phyloP scores from a whole-genome alignment of 2,113 vertebrate genomes.

The Festucalex cinctus region DNA sequence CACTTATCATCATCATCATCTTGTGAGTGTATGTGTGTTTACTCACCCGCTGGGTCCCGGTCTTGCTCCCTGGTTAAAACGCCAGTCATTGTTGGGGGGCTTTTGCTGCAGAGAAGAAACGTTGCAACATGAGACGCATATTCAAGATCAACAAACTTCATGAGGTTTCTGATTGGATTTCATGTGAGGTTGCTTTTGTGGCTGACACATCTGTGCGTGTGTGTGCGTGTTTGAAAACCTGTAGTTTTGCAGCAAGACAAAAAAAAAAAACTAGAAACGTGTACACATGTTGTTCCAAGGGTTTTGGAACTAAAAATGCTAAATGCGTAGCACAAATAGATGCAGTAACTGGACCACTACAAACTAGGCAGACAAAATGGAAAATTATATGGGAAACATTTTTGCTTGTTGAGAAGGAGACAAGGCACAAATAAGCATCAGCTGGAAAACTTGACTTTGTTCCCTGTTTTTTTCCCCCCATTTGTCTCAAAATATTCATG shows the following conservation, averaged over 20 bases:
- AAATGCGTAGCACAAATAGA: conserved; percentile 5
- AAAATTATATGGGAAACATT: neutral
- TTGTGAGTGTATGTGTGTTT: conserved; percentile 11
- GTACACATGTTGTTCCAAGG: conserved; percentile 34
- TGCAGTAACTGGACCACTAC: neutral
- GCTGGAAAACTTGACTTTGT: neutral
- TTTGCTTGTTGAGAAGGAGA: neutral
- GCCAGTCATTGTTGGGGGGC: conserved; percentile 95
- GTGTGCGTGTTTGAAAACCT: conserved; percentile 8
- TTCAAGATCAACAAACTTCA: conserved; percentile 12
- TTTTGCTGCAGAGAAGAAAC: conserved; percentile 84
- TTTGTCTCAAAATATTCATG: neutral
- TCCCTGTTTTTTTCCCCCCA: neutral
- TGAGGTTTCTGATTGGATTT: neutral
- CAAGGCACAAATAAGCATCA: neutral
- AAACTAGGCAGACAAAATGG: neutral
- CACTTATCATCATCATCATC: conserved; percentile 10
- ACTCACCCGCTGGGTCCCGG: conserved; percentile 96
- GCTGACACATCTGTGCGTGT: conserved; percentile 16
- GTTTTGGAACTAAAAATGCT: conserved; percentile 18
- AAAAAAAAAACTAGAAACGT: conserved; percentile 31
- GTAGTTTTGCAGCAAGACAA: conserved; percentile 11
- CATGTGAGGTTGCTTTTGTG: conserved; percentile 8
- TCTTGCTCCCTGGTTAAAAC: conserved; percentile 95
- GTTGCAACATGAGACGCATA: conserved; percentile 32